phyloP scores from a whole-genome alignment of 2,888 invertebrate species.

The Anarsia innoxiella region DNA sequence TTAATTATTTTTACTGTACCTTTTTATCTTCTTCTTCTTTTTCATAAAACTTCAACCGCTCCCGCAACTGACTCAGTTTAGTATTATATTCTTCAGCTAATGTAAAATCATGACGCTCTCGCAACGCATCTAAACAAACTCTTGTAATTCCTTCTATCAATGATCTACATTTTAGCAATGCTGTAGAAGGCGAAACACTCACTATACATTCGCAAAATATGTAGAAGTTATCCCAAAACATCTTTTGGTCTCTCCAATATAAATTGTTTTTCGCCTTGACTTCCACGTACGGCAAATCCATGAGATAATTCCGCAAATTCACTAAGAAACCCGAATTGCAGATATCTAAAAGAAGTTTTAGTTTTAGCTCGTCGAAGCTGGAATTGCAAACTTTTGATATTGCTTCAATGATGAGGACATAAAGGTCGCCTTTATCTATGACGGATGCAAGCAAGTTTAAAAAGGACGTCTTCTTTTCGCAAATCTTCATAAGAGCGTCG shows the following conservation, averaged over 20 bases:
- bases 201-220: slow-evolving; percentile 46
- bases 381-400: slow-evolving; percentile 48
- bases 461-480: slow-evolving; percentile 39
- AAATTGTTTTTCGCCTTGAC: slow-evolving; percentile 26
- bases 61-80: slow-evolving; percentile 33
- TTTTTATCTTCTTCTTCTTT: slow-evolving; percentile 28
- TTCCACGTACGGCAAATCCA: slow-evolving; percentile 42
- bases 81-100: slow-evolving; percentile 29
- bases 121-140: slow-evolving; percentile 38
- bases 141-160: slow-evolving; percentile 41
- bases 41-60: slow-evolving; percentile 31
- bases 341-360: slow-evolving; percentile 40
- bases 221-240: slow-evolving; percentile 52
- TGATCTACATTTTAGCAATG: slow-evolving; percentile 43
- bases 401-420: slow-evolving; percentile 49
- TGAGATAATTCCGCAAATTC: slow-evolving; percentile 40
- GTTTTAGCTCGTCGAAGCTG: slow-evolving; percentile 45
- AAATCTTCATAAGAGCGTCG: slow-evolving; percentile 44
- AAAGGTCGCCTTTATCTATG: slow-evolving; percentile 40
- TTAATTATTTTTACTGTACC: no score
- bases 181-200: slow-evolving; percentile 43
- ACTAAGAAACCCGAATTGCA: slow-evolving; percentile 47
- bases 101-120: slow-evolving; percentile 31
- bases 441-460: slow-evolving; percentile 37
- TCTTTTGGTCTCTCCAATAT: slow-evolving; percentile 48